A percentile compares a stretch with the other conserved stretches of the same genome.
Evolutionary conservation across 2,113 vertebrate species (phyloP).

Genomic region (Riparia riparia): DNA sequence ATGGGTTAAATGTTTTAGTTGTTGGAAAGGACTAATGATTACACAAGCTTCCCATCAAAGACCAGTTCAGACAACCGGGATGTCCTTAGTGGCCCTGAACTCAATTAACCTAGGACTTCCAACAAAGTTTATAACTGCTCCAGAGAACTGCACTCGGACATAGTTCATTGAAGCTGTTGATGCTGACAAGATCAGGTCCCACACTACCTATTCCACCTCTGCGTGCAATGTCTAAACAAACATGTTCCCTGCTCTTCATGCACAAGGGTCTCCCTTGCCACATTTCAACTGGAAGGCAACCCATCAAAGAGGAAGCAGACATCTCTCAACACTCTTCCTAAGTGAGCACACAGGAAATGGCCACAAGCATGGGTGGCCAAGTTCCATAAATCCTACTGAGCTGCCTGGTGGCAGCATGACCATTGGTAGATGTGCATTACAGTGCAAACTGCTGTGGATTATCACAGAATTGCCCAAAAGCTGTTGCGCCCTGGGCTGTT

Average conservation of each 20-base stretch:
- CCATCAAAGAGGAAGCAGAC: neutral
- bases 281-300: neutral
- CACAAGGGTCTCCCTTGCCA: neutral
- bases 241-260: neutral
- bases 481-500: neutral
- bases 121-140: neutral
- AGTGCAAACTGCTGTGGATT: neutral
- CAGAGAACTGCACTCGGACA: neutral
- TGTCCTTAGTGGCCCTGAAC: neutral
- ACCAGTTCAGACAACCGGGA: neutral
- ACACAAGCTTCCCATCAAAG: neutral
- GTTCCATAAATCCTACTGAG: neutral
- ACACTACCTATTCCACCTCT: neutral
- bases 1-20: neutral
- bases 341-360: neutral
- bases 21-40: neutral
- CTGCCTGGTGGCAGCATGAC: rapidly evolving
- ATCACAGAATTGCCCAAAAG: neutral
- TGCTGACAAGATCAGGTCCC: neutral
- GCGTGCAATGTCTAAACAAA: neutral
- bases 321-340: neutral
- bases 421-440: neutral
- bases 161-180: neutral
- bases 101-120: neutral
- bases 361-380: neutral